phyloP scores from a whole-genome alignment of 1,140 invertebrate species.

The Arctopsyche grandis region DNA sequence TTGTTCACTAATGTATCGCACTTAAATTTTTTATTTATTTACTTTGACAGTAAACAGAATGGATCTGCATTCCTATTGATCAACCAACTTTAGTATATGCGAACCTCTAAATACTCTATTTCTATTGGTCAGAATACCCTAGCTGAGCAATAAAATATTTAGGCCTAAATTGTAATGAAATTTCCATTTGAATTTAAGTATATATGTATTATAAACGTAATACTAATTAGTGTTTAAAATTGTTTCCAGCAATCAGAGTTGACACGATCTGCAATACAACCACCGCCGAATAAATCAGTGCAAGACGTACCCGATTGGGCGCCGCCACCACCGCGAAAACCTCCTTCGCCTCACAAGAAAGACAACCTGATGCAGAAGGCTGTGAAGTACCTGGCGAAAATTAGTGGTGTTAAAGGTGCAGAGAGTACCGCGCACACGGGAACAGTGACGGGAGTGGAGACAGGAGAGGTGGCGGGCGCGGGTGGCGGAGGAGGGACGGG shows the following conservation, averaged over 20 bases:
- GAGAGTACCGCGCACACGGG: conserved; percentile 52
- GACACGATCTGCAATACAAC: conserved; percentile 65
- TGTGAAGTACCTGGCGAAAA: conserved; percentile 56
- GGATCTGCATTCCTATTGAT: no score
- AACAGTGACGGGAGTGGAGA: conserved; percentile 21
- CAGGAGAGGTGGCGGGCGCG: conserved; percentile 29
- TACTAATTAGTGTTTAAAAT: no score
- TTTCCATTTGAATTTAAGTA: no score
- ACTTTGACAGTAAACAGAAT: no score
- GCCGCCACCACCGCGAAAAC: conserved; percentile 55
- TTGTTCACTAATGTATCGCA: no score
- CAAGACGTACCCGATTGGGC: conserved; percentile 67
- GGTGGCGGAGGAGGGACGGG: conserved; percentile 29
- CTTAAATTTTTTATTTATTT: no score
- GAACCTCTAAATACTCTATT: no score
- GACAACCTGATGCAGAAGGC: conserved; percentile 64
- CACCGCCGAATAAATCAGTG: conserved; percentile 67
- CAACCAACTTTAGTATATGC: no score
- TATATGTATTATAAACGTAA: no score
- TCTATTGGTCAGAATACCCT: no score
- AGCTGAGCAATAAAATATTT: no score
- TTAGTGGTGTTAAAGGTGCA: conserved; percentile 54
- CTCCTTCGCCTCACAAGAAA: conserved; percentile 59
- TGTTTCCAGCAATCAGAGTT: conserved; percentile 65
- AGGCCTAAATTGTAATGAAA: no score